A percentile compares a stretch with the other conserved stretches of the same genome.
Conservation (phyloP, 2,797 vertebrate species). For the Chanos chanos region DNA sequence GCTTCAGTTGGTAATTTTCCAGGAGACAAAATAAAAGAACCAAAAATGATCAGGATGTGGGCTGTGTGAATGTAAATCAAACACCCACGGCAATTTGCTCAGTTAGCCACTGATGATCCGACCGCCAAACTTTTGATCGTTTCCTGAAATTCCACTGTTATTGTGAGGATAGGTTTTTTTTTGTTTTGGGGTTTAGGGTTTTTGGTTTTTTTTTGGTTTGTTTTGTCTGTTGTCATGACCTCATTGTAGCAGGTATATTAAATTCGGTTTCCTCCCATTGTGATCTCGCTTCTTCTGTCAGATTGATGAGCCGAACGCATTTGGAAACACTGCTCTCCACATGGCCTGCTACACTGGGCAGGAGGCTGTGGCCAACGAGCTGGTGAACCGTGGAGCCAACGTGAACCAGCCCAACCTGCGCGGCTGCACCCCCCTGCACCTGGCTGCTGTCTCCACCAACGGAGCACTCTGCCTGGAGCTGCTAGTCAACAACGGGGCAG, state of each 20-base stretch:
- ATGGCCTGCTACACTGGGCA: slow-evolving; percentile 95
- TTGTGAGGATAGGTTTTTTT: too few relatives aligned
- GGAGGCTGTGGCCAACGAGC: slow-evolving; percentile 89
- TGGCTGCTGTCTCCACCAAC: slow-evolving; percentile 93
- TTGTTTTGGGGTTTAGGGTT: too few relatives aligned
- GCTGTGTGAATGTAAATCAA: too few relatives aligned
- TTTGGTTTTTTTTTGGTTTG: not conserved
- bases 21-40: too few relatives aligned
- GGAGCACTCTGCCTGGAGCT: slow-evolving; percentile 95
- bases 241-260: not conserved
- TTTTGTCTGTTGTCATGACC: not conserved
- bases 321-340: slow-evolving; percentile 94
- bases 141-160: too few relatives aligned
- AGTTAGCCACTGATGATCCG: too few relatives aligned
- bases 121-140: too few relatives aligned
- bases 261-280: not conserved
- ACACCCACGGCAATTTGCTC: too few relatives aligned
- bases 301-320: slow-evolving; percentile 92
- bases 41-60: too few relatives aligned
- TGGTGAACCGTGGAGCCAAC: slow-evolving; percentile 92
- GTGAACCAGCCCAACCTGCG: slow-evolving; percentile 94
- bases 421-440: slow-evolving; percentile 92
- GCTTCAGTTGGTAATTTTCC: too few relatives aligned
- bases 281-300: slow-evolving; percentile 43
- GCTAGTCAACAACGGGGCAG: slow-evolving; percentile 93